A percentile compares a stretch with the other conserved stretches of the same genome.
Conservation (phyloP, 2,888 invertebrate genomes). For the Iselma pallidipennis region DNA sequence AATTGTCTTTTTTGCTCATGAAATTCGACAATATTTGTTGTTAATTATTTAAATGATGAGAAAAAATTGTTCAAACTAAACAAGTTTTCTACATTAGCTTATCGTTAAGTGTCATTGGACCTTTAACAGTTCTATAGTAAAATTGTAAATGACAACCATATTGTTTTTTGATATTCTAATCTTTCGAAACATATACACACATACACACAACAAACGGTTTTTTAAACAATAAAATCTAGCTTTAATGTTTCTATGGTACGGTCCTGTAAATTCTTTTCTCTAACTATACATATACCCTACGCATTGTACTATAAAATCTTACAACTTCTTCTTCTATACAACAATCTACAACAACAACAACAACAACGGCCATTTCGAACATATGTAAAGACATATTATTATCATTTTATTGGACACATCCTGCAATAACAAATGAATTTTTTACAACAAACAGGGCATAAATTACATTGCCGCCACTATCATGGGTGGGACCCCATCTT, state of each 20-base stretch:
- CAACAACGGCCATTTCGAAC: conserved; percentile 23
- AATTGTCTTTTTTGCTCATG: background rate
- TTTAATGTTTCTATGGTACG: background rate
- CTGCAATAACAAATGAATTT: conserved; percentile 26
- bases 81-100: conserved; percentile 26
- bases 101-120: conserved; percentile 15
- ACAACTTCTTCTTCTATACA: background rate
- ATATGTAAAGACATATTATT: conserved; percentile 27
- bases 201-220: too few species aligned
- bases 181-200: too few species aligned
- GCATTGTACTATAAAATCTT: background rate
- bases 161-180: background rate
- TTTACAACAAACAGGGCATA: conserved; percentile 9
- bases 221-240: too few species aligned
- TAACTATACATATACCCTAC: background rate
- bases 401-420: conserved; percentile 28
- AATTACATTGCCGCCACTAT: background rate
- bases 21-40: background rate
- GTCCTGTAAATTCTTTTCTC: background rate
- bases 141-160: too few species aligned
- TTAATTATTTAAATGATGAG: background rate
- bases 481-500: background rate
- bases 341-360: background rate
- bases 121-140: too few species aligned
- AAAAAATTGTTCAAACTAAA: conserved; percentile 15